Evolutionary conservation across 1,140 invertebrate species (phyloP), one percentile per base, ranked within the genome.

Genomic region (Drosophila quadrilineata): DNA sequence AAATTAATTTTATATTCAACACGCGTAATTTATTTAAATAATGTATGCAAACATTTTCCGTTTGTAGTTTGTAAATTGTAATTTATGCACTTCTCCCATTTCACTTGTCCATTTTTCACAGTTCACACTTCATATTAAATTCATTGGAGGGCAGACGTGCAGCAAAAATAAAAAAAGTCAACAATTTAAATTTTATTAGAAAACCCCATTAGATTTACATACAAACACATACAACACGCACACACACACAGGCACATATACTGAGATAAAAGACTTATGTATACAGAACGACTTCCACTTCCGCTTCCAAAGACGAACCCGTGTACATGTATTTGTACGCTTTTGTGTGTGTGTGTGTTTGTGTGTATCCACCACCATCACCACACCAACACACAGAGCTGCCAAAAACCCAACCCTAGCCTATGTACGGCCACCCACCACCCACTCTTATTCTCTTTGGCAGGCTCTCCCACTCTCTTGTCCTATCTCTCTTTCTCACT

Each of bases 171-270:
- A n/a, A n/a, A n/a, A n/a, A 65, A 43, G 73, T 48, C 65, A 77
- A 82, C 73, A 85, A 77, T 84, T 84, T 77, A 77, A 85, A 84
- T 85, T 73, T 77, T 85, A 84, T 84, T 84, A 74, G 79, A 85
- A 84, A 85, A 84, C 77, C 77, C 77, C 79, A 82, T 84, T 84
- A 85, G 79, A 85, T 84, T 80, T 71, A 80, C 65, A 79, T 52
- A 63, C 56, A 79, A 36, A 73, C 45, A 57, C 40, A 50, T n/a
- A n/a, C n/a, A n/a, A 60, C 46, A 57, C 29, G 52, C 36, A 66
- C 6, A 29, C 12, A 36, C 24, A 29, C 3, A 31, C 36, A 26
- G 8, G 35, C 24, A 48, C 24, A 22, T 8, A 36, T n/a, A 36
- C 33, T 12, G 24, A 21, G 29, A 19, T 31, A 26, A 43, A 16